A percentile compares a stretch with the other conserved stretches of the same genome.
phyloP scores from a whole-genome alignment of 2,888 invertebrate genomes.

The Microctonus hyperodae region DNA sequence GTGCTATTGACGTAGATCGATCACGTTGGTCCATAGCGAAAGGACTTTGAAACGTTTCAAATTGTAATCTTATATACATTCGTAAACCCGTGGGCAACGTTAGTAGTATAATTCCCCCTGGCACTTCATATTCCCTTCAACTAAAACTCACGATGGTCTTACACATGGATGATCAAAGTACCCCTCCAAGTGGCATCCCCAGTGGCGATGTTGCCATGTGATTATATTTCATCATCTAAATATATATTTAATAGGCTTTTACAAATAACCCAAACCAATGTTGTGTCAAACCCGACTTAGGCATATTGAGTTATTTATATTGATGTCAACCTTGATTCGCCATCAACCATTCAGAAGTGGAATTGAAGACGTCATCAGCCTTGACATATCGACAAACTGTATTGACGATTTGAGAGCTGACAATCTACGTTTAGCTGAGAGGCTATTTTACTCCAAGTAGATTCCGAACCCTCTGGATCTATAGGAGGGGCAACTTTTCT shows the following conservation, averaged over 20 bases:
- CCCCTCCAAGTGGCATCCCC: neutral
- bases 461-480: slow-evolving; percentile 11
- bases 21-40: slow-evolving; percentile 20
- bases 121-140: neutral
- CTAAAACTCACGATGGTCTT: slow-evolving; percentile 9
- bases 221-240: neutral
- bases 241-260: neutral
- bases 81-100: neutral
- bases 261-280: neutral
- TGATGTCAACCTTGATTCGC: neutral
- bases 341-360: neutral
- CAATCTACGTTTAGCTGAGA: slow-evolving; percentile 10
- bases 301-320: neutral
- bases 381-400: neutral
- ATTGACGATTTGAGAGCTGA: slow-evolving; percentile 11
- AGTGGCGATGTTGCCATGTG: neutral
- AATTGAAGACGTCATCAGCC: neutral
- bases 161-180: slow-evolving; percentile 21
- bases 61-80: slow-evolving; percentile 19
- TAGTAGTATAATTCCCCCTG: slow-evolving; percentile 15
- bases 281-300: neutral
- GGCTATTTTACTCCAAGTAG: neutral
- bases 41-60: slow-evolving; percentile 49
- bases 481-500: slow-evolving; percentile 10
- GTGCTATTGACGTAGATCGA: slow-evolving; percentile 41